These are phyloP conservation scores for Barbus barbus DNA, from an alignment of 2,113 vertebrate genomes.

Conservation along the genomic window DNA sequence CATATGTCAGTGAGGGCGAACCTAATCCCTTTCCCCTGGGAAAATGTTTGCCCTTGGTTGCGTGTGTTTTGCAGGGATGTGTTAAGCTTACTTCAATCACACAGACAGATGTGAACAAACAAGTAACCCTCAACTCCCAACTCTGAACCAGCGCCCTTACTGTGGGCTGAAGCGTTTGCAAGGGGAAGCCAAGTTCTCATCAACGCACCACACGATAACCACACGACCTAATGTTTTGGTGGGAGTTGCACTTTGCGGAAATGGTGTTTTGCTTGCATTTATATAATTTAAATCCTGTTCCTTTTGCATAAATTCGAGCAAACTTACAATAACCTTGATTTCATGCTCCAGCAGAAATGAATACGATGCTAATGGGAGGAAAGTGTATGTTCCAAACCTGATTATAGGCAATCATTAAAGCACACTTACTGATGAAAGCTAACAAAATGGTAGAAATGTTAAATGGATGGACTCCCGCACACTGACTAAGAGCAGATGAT, in stretches of 20 bases:
- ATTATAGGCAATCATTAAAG: background rate
- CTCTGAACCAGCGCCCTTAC: constrained; percentile 34
- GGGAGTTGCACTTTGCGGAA: background rate
- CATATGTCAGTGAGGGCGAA: constrained; percentile 28
- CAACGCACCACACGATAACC: background rate
- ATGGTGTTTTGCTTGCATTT: constrained; percentile 10
- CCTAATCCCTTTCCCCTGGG: constrained; percentile 44
- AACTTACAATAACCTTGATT: constrained; percentile 3
- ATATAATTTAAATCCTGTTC: background rate
- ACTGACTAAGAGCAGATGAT: background rate
- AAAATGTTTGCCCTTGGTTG: constrained; percentile 40
- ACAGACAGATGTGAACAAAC: constrained; percentile 40
- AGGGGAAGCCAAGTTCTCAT: background rate
- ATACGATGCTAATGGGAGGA: background rate
- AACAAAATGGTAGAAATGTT: background rate
- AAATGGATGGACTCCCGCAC: background rate
- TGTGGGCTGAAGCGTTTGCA: constrained; percentile 27
- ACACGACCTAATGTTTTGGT: background rate
- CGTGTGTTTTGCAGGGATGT: constrained; percentile 39
- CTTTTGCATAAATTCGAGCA: background rate
- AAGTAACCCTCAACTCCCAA: constrained; percentile 11
- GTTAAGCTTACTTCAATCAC: constrained; percentile 3
- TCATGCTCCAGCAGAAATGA: background rate
- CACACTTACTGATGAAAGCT: background rate
- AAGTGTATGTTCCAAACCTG: background rate